phyloP scores from a whole-genome alignment of 2,113 vertebrate genomes.

The Cyanocitta stelleri region DNA sequence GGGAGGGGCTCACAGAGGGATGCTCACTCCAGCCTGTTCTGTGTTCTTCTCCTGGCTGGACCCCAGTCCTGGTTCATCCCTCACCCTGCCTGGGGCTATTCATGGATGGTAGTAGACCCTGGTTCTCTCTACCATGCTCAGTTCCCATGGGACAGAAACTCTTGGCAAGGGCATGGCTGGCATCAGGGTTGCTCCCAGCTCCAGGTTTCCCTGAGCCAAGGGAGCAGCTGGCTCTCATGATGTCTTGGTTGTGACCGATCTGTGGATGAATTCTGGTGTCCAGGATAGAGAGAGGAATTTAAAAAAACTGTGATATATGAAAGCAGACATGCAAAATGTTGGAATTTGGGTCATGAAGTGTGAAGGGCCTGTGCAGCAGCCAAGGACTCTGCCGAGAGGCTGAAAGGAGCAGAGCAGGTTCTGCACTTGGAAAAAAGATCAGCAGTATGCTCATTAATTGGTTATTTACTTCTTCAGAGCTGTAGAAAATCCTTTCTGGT shows the following conservation, averaged over 20 bases:
- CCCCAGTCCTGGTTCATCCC: neutral
- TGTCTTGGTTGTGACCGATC: rapidly evolving
- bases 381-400: neutral
- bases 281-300: neutral
- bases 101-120: neutral
- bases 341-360: neutral
- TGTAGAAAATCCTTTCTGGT: neutral
- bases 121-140: neutral
- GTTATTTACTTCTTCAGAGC: neutral
- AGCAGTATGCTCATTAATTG: neutral
- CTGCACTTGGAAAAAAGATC: neutral
- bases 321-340: neutral
- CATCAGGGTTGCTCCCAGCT: neutral
- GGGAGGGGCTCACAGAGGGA: neutral
- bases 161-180: neutral
- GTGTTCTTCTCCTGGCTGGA: neutral
- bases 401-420: neutral
- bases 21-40: neutral
- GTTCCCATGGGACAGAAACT: rapidly evolving
- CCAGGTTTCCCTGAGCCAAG: neutral
- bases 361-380: neutral
- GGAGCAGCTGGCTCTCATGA: rapidly evolving
- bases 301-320: neutral
- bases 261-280: neutral
- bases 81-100: rapidly evolving